phyloP scores from a whole-genome alignment of 1,140 invertebrate genomes.

The Medauroidea extradentata region DNA sequence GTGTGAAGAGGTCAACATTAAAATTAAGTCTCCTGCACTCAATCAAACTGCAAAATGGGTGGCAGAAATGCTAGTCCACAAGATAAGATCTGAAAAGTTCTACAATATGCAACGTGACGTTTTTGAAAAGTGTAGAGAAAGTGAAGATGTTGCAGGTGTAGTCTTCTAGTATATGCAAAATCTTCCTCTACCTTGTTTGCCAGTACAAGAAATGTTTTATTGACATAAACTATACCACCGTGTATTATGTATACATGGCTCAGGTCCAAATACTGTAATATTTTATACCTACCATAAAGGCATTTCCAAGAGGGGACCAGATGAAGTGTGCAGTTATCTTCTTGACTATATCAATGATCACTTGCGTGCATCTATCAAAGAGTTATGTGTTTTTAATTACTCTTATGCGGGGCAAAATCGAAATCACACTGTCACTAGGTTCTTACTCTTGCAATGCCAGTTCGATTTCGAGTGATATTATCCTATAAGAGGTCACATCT shows the following conservation, averaged over 20 bases:
- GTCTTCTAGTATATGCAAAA: too few species aligned
- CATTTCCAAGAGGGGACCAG: too few species aligned
- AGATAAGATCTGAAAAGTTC: conserved; percentile 31
- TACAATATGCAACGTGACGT: conserved; percentile 26
- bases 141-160: conserved; percentile 17
- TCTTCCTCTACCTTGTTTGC: too few species aligned
- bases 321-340: too few species aligned
- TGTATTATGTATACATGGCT: too few species aligned
- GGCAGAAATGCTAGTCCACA: conserved; percentile 29
- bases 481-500: conserved; percentile 33
- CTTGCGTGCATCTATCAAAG: conserved; percentile 20
- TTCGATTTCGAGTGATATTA: conserved; percentile 31
- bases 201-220: too few species aligned
- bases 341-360: conserved; percentile 15
- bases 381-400: conserved; percentile 29
- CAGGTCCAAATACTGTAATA: too few species aligned
- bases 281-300: too few species aligned
- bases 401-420: conserved; percentile 28
- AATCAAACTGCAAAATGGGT: conserved; percentile 26
- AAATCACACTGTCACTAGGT: conserved; percentile 28
- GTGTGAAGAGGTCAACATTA: conserved; percentile 20
- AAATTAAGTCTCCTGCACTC: conserved; percentile 10
- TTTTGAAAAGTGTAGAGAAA: conserved; percentile 21
- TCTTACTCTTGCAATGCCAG: conserved; percentile 21
- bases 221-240: too few species aligned